Evolutionary conservation across 2,797 vertebrate genomes (phyloP).

Genomic region (Peromyscus attwateri): DNA sequence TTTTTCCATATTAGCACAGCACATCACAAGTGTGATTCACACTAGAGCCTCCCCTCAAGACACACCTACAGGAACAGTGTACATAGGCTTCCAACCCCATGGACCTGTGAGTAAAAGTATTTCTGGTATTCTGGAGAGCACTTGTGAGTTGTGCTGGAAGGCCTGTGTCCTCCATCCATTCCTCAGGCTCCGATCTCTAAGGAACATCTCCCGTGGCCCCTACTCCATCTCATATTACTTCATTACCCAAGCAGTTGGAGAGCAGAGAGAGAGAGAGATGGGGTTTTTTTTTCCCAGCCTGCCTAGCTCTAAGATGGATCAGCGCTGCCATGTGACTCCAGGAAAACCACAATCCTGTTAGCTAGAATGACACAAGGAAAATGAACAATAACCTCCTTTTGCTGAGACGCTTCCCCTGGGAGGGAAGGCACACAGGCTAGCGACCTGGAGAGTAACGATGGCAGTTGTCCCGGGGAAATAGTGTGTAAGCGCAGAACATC

Average conservation of each 20-base stretch:
- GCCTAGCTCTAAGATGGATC: constrained; percentile 37
- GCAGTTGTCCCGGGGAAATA: constrained; percentile 8
- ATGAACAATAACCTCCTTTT: constrained; percentile 62
- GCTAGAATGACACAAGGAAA: constrained; percentile 56
- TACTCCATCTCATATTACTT: background rate
- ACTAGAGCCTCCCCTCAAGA: background rate
- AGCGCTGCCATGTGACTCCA: background rate
- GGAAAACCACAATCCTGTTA: constrained; percentile 65
- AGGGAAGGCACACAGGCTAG: background rate
- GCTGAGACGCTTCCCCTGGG: constrained; percentile 24
- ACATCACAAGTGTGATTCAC: background rate
- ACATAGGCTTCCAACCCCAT: background rate
- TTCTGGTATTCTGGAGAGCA: background rate
- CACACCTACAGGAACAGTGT: background rate
- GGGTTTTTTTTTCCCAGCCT: constrained; percentile 17
- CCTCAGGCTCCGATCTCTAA: background rate
- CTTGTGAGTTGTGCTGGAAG: background rate
- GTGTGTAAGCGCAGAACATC: constrained; percentile 9
- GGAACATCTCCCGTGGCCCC: background rate
- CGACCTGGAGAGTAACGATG: background rate
- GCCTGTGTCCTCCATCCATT: background rate
- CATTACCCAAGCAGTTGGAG: background rate
- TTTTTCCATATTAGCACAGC: background rate
- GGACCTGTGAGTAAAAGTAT: background rate
- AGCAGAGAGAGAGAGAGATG: background rate